A percentile compares a stretch with the other conserved stretches of the same genome.
phyloP scores from a whole-genome alignment of 2,113 vertebrate genomes.

The Mugil cephalus region DNA sequence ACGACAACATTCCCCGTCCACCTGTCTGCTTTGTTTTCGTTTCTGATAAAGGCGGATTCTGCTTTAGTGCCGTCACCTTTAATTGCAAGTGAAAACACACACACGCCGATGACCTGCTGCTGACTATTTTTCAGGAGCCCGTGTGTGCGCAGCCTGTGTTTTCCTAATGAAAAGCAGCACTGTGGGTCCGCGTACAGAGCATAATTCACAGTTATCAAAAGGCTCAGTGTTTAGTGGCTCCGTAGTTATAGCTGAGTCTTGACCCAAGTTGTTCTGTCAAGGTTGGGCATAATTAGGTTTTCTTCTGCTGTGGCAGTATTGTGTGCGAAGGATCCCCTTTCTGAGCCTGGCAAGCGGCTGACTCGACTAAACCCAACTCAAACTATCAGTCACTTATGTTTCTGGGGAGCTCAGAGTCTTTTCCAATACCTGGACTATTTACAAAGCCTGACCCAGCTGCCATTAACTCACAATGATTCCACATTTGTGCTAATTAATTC shows the following conservation, averaged over 20 bases:
- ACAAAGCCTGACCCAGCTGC: neutral
- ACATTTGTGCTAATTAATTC: neutral
- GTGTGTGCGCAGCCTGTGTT: conserved; percentile 45
- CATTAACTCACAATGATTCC: too few species aligned
- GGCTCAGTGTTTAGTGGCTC: conserved; percentile 77
- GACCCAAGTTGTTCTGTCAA: conserved; percentile 65
- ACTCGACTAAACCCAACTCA: neutral
- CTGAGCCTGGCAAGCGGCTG: neutral
- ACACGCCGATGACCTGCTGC: conserved; percentile 49
- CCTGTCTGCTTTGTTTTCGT: neutral
- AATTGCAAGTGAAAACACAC: neutral
- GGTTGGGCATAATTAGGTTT: conserved; percentile 73
- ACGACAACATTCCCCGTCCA: neutral
- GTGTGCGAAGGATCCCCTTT: conserved; percentile 37
- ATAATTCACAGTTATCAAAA: conserved; percentile 79
- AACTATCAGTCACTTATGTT: neutral
- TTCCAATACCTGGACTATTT: conserved; percentile 4
- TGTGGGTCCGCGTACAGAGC: conserved; percentile 74
- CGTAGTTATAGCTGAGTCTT: conserved; percentile 42
- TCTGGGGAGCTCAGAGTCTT: neutral
- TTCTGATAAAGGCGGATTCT: neutral
- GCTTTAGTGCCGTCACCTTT: conserved; percentile 2
- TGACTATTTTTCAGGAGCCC: conserved; percentile 36
- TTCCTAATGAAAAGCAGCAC: conserved; percentile 83
- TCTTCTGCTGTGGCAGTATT: conserved; percentile 42